These are phyloP conservation scores for Leptinotarsa lineolata DNA, from an alignment of 1,140 invertebrate species.

Conservation along the genomic window DNA sequence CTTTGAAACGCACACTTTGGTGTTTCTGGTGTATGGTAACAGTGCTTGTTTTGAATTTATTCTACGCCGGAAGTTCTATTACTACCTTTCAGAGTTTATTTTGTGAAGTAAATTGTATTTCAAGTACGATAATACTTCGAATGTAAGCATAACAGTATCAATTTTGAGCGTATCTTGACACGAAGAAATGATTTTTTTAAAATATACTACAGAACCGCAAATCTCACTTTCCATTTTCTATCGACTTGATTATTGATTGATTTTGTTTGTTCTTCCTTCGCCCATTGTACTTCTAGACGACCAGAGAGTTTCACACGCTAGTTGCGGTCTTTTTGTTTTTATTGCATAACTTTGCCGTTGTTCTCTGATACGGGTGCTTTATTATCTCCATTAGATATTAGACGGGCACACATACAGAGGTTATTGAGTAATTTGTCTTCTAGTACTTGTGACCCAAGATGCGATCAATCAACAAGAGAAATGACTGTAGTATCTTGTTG, in stretches of 20 bases:
- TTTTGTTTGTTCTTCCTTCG: neutral
- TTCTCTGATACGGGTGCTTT: slow-evolving; percentile 23
- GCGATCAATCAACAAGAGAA: neutral
- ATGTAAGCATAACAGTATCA: too few species aligned
- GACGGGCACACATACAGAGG: slow-evolving; percentile 15
- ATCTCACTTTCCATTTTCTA: neutral
- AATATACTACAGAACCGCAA: too few species aligned
- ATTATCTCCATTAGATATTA: slow-evolving; percentile 25
- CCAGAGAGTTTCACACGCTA: slow-evolving; percentile 22
- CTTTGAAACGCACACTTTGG: too few species aligned
- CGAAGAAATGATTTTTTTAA: too few species aligned
- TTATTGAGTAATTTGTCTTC: slow-evolving; percentile 26
- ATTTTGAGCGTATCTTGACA: too few species aligned
- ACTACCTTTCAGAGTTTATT: too few species aligned
- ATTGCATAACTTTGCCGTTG: slow-evolving; percentile 22
- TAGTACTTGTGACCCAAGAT: neutral
- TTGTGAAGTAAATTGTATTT: too few species aligned
- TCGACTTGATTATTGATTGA: neutral
- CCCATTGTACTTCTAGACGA: neutral
- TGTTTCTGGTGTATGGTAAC: too few species aligned
- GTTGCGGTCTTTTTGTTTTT: slow-evolving; percentile 15
- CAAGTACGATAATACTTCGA: too few species aligned
- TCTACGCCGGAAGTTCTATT: too few species aligned
- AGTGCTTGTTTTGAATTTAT: too few species aligned
- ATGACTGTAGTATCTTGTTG: neutral